These are phyloP conservation scores for Desmophyllum pertusum DNA, from an alignment of 92 coral and sea anemone genomes.

Conservation along the genomic window DNA sequence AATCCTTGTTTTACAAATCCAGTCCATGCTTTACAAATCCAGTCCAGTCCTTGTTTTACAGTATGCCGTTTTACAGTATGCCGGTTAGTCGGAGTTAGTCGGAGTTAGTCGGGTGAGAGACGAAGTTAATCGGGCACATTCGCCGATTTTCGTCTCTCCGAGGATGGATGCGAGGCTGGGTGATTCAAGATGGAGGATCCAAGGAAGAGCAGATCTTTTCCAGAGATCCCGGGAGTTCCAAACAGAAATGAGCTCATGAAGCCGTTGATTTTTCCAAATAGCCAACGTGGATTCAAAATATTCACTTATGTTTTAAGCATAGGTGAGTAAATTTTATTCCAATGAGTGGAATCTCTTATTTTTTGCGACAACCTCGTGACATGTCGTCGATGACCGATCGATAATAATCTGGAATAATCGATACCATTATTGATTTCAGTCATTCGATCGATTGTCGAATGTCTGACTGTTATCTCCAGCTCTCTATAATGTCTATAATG, in stretches of 20 bases:
- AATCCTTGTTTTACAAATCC: too few relatives aligned
- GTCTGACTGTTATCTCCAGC: not conserved
- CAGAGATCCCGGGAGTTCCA: constrained; percentile 66
- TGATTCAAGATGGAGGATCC: constrained; percentile 49
- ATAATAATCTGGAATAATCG: not conserved
- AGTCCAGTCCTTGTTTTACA: too few relatives aligned
- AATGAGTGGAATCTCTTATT: not conserved
- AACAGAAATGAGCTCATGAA: constrained; percentile 72
- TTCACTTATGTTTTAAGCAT: constrained; percentile 68
- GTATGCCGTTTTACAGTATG: too few relatives aligned
- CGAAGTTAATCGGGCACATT: too few relatives aligned
- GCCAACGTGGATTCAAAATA: constrained; percentile 77
- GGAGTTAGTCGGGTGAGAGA: too few relatives aligned
- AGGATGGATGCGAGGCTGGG: too few relatives aligned
- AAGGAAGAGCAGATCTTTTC: constrained; percentile 29
- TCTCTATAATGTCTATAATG: not conserved
- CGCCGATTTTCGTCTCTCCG: too few relatives aligned
- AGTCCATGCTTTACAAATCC: too few relatives aligned
- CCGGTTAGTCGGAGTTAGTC: too few relatives aligned
- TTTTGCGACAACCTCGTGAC: not conserved
- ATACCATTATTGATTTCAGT: not conserved
- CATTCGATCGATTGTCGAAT: not conserved
- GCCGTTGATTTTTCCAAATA: constrained; percentile 85
- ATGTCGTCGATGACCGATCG: not conserved
- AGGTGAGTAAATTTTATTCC: constrained; percentile 42